Conservation (phyloP, 2,113 vertebrate genomes). For the Nannobrachium achirus region DNA sequence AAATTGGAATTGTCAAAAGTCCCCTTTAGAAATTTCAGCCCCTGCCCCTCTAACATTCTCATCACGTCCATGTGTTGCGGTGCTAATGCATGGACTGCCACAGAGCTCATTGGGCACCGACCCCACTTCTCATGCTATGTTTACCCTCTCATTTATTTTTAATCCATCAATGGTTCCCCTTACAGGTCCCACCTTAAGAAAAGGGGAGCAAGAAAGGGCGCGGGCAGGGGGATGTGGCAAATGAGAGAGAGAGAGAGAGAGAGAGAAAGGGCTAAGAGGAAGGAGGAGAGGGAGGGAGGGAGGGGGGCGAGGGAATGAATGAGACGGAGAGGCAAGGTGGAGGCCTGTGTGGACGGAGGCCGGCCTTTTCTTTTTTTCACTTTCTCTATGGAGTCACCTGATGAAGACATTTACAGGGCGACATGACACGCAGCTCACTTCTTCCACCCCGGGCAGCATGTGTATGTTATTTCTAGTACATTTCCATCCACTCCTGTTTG, state of each 20-base stretch:
- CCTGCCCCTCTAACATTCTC: too few relatives aligned
- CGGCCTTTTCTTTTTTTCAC: not conserved
- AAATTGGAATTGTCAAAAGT: too few relatives aligned
- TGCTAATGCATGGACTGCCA: not conserved
- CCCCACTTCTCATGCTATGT: not conserved
- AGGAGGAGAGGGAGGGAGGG: not conserved
- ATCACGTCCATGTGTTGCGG: too few relatives aligned
- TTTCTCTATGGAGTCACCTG: constrained; percentile 1
- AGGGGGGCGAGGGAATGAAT: not conserved
- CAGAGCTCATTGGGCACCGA: not conserved
- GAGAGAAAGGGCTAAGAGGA: not conserved
- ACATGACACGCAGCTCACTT: constrained; percentile 19
- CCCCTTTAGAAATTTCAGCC: too few relatives aligned
- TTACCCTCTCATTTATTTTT: constrained; percentile 26
- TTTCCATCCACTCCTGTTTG: constrained; percentile 34
- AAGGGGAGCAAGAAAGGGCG: not conserved
- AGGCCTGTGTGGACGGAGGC: not conserved
- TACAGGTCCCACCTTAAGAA: constrained; percentile 10
- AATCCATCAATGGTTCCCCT: constrained; percentile 5
- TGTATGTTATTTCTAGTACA: constrained; percentile 41
- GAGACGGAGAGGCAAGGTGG: not conserved
- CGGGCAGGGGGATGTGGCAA: not conserved
- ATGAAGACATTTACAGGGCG: constrained; percentile 13
- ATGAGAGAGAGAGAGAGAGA: not conserved
- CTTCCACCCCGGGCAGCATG: constrained; percentile 20